These are phyloP conservation scores for Agrotis ipsilon DNA, from an alignment of 2,888 invertebrate genomes.

Conservation along the genomic window DNA sequence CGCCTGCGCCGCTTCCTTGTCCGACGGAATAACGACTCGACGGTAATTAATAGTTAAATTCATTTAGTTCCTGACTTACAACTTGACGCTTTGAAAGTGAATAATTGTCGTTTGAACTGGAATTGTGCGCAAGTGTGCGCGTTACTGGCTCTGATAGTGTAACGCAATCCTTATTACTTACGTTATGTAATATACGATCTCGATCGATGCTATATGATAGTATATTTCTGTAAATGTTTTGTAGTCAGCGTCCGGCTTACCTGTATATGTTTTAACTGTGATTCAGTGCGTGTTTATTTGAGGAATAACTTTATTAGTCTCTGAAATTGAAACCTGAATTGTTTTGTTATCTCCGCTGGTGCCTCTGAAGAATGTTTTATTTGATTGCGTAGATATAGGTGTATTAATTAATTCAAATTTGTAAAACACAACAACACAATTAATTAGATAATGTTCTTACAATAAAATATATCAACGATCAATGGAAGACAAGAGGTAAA, in stretches of 20 bases:
- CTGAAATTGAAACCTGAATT: slow-evolving; percentile 19
- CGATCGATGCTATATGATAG: too few species aligned
- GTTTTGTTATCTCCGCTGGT: neutral
- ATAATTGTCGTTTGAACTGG: slow-evolving; percentile 55
- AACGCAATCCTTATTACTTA: slow-evolving; percentile 46
- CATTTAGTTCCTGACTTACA: slow-evolving; percentile 70
- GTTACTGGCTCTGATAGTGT: slow-evolving; percentile 28
- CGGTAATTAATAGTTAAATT: slow-evolving; percentile 73
- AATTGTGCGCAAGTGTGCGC: slow-evolving; percentile 24
- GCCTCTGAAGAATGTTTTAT: neutral
- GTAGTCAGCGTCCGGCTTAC: slow-evolving; percentile 34
- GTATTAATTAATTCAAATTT: neutral
- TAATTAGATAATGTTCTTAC: neutral
- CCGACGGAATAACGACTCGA: slow-evolving; percentile 73
- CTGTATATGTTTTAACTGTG: slow-evolving; percentile 11
- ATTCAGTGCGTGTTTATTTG: slow-evolving; percentile 10
- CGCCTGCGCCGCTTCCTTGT: slow-evolving; percentile 78
- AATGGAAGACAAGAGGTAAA: slow-evolving; percentile 7
- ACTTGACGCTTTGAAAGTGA: slow-evolving; percentile 63
- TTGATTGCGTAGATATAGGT: neutral
- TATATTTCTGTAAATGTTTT: slow-evolving; percentile 3
- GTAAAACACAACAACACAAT: neutral
- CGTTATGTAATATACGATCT: slow-evolving; percentile 33
- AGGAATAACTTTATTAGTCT: neutral
- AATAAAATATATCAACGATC: neutral